phyloP scores from a whole-genome alignment of 2,888 invertebrate genomes.

The Drosophila pegasa region DNA sequence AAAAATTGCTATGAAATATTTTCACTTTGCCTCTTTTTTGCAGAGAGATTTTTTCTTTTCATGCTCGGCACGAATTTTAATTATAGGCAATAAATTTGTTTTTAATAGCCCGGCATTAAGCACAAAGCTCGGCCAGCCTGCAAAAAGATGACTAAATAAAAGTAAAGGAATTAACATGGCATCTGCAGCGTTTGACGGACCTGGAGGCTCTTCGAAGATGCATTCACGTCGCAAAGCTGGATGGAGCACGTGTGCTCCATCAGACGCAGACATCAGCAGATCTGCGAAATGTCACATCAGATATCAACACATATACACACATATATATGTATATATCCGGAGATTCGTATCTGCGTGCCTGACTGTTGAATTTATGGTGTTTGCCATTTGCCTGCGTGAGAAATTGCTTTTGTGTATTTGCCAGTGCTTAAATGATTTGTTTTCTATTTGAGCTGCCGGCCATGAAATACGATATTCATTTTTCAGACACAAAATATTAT shows the following conservation, averaged over 20 bases:
- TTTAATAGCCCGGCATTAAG: constrained; percentile 62
- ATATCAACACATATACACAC: not conserved
- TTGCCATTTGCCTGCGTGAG: constrained; percentile 10
- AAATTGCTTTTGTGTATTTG: constrained; percentile 21
- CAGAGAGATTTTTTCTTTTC: constrained; percentile 2
- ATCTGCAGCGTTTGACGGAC: constrained; percentile 19
- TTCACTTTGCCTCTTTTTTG: constrained; percentile 11
- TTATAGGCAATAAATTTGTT: constrained; percentile 70
- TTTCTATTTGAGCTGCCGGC: constrained; percentile 24
- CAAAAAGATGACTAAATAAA: constrained; percentile 10
- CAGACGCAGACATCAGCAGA: constrained; percentile 11
- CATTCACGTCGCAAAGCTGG: constrained; percentile 24
- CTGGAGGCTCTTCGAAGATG: constrained; percentile 10
- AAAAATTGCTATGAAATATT: constrained; percentile 32
- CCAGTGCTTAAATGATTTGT: constrained; percentile 26
- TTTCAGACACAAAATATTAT: constrained; percentile 30
- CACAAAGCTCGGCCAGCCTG: constrained; percentile 17
- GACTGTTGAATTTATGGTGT: constrained; percentile 17
- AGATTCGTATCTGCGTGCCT: not conserved
- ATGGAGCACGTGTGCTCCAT: constrained; percentile 2
- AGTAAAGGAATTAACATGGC: constrained; percentile 20
- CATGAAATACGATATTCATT: constrained; percentile 46
- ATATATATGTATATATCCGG: too few species aligned
- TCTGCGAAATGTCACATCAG: constrained; percentile 3
- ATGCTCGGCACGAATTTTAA: constrained; percentile 57